Percentiles rank a stretch among this genome's conserved stretches.
These are phyloP conservation scores for Lathronympha strigana DNA, from an alignment of 2,888 invertebrate genomes.

Conservation along the genomic window DNA sequence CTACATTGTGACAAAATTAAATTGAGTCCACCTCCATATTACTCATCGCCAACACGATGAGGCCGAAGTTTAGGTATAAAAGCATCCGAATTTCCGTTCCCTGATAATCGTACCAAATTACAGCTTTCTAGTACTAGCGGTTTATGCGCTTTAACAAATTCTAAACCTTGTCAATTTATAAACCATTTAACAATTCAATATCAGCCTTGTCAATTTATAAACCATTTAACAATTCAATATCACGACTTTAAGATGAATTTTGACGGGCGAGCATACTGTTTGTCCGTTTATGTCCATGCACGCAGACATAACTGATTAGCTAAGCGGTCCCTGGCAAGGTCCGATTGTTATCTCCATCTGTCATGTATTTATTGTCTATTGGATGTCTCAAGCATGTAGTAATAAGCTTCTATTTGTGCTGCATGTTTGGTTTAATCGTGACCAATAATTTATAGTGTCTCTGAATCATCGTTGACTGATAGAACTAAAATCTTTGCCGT, in stretches of 20 bases:
- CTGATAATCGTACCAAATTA: too few relatives aligned
- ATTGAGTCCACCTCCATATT: too few relatives aligned
- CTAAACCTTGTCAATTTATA: not conserved
- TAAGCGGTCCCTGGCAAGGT: conserved; percentile 6
- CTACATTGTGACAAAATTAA: too few relatives aligned
- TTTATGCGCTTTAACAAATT: too few relatives aligned
- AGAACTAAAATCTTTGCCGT: not conserved
- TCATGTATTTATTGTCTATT: conserved; percentile 30
- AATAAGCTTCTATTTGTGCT: conserved; percentile 13
- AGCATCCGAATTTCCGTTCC: too few relatives aligned
- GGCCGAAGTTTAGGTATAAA: too few relatives aligned
- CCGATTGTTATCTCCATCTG: conserved; percentile 24
- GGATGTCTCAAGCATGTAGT: conserved; percentile 8
- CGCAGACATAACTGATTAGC: conserved; percentile 18
- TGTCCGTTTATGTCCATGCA: conserved; percentile 29
- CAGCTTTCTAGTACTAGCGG: too few relatives aligned
- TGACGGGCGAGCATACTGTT: conserved; percentile 13
- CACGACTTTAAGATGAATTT: conserved; percentile 23
- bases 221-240: not conserved
- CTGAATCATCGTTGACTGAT: conserved; percentile 2
- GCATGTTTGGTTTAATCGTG: not conserved
- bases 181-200: too few relatives aligned
- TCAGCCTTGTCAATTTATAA: not conserved
- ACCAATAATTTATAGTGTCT: not conserved
- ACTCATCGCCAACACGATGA: too few relatives aligned